Evolutionary conservation across 2,888 invertebrate genomes (phyloP).

Genomic region (Balanococcus diminutus): DNA sequence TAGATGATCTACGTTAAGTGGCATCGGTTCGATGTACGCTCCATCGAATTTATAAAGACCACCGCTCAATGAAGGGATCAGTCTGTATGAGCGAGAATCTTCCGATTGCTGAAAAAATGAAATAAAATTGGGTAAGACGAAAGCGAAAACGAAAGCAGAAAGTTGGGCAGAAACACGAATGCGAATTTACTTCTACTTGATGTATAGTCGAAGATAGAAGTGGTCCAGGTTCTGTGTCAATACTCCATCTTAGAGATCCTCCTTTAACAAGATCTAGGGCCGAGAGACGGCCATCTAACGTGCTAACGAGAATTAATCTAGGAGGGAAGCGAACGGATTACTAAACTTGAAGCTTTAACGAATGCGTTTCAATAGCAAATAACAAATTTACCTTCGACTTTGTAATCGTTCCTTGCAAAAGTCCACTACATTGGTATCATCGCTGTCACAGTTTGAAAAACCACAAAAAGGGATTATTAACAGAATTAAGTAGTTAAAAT

Average conservation of each 20-base stretch:
- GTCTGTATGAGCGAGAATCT: conserved; percentile 82
- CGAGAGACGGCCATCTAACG: conserved; percentile 86
- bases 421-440: conserved; percentile 15
- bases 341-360: neutral
- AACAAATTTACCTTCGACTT: neutral
- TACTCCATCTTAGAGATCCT: conserved; percentile 77
- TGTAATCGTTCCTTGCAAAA: conserved; percentile 4
- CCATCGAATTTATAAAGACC: conserved; percentile 91
- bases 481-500: neutral
- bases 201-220: conserved; percentile 89
- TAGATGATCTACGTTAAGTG: conserved; percentile 84
- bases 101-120: conserved; percentile 70
- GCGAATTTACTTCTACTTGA: conserved; percentile 73
- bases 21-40: conserved; percentile 79
- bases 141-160: neutral
- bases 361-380: neutral
- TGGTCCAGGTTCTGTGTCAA: conserved; percentile 76
- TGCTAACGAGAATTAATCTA: conserved; percentile 83
- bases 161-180: neutral
- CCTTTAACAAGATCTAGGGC: conserved; percentile 75
- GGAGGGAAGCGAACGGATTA: conserved; percentile 58
- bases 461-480: conserved; percentile 8
- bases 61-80: conserved; percentile 93
- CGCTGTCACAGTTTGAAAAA: conserved; percentile 28
- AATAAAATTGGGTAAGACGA: neutral